These are phyloP conservation scores for Leucoraja ocellata DNA, from an alignment of 2,797 vertebrate species.

Conservation along the genomic window DNA sequence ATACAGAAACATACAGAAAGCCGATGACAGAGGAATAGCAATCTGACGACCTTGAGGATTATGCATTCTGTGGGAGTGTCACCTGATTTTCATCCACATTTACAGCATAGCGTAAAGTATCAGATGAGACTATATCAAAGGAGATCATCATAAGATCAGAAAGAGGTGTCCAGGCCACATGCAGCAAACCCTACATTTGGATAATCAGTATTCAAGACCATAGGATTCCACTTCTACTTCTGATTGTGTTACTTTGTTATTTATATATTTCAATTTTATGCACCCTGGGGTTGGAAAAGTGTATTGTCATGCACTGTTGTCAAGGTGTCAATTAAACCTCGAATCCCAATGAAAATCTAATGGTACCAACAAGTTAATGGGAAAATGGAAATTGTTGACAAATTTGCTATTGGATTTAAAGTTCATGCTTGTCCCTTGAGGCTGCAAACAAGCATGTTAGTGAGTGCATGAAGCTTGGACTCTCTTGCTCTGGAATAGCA, in stretches of 20 bases:
- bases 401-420: background rate
- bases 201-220: background rate
- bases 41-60: background rate
- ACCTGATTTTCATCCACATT: conserved; percentile 16
- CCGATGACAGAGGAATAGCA: conserved; percentile 13
- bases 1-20: conserved; percentile 31
- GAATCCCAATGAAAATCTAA: background rate
- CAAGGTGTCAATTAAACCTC: background rate
- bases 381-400: background rate
- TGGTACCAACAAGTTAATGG: background rate
- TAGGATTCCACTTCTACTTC: background rate
- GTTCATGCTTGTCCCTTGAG: background rate
- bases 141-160: background rate
- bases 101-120: background rate
- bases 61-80: background rate
- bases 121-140: conserved; percentile 25
- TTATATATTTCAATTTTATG: background rate
- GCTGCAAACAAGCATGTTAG: background rate
- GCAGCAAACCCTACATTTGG: background rate
- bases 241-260: background rate
- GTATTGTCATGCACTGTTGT: background rate
- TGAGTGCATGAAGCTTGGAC: conserved; percentile 8
- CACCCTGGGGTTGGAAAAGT: background rate
- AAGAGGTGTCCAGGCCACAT: conserved; percentile 16
- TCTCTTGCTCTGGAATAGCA: background rate